Base-by-base conservation (phyloP, 2,888 invertebrate species). In the Nomada ferruginata region DNA sequence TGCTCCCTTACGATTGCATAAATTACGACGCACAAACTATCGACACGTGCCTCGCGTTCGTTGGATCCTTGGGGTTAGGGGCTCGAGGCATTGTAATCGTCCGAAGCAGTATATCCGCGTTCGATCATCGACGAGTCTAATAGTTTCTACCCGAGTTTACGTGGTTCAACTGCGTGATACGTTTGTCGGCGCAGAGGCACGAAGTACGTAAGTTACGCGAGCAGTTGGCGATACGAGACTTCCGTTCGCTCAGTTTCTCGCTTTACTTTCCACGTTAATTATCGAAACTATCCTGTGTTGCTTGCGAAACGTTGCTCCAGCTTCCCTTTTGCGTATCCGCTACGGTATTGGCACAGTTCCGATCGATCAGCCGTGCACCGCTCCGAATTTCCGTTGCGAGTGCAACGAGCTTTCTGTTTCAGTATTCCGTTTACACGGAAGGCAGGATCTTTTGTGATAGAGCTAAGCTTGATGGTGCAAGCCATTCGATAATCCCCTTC, bases 91-190 rank as follows among this genome's bases (percentile, higher is more conserved):
- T 80, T 79, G 72, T 63, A 60, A 71, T 71, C 36, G 36, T 36
- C 1, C 36, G 59, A 59, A 63, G 42, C 50, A 36, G 26, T 29
- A 63, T 57, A 36, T 84, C 76, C 50, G 69, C 59, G 80, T 73
- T 68, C 81, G 20, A 68, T 80, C 63, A 42, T 20, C 68, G 26
- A 64, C 59, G n/a, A 59, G 68, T 65, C 42, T 44, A 68, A 59
- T 53, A 23, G 82, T 60, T 81, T 59, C 74, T 64, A n/a, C 47
- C 44, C 15, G 52, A 64, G 74, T 81, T 47, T 81, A 60, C 64
- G 74, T 60, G 68, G 81, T 44, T 53, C 11, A 2, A 13, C 23
- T 66, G 57, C 57, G 63, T 20, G 53, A 80, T 52, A 23, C 26
- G 44, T 23, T 20, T n/a, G n/a, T 1, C 44, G 15, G n/a, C 10